Evolutionary conservation across 2,888 invertebrate species (phyloP).

Genomic region (Diaphora mendica): DNA sequence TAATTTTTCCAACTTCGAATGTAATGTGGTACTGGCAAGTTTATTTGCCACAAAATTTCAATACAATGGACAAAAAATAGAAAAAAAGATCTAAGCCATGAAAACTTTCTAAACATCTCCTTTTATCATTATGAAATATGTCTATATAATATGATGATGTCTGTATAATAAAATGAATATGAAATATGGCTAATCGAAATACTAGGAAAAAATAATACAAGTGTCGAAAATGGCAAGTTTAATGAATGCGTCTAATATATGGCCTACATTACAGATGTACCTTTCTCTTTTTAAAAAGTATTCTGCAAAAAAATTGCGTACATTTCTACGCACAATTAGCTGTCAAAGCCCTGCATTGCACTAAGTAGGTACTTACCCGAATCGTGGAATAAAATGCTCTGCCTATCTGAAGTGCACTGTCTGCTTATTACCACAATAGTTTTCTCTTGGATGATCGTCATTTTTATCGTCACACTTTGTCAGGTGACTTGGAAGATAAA

Average conservation of each 20-base stretch:
- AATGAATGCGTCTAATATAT: not conserved
- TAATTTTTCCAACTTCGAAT: not conserved
- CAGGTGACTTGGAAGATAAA: no score
- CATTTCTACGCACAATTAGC: not conserved
- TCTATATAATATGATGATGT: no score
- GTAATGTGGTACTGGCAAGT: not conserved
- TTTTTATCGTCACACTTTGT: no score
- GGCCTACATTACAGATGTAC: not conserved
- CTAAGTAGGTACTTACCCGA: not conserved
- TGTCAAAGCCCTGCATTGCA: not conserved
- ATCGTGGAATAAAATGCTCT: no score
- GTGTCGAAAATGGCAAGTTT: not conserved
- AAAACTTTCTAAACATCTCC: not conserved
- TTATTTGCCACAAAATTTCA: not conserved
- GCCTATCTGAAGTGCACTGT: no score
- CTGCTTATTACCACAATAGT: no score
- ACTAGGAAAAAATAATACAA: not conserved
- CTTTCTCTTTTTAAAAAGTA: not conserved
- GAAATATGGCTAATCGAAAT: not conserved
- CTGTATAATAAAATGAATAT: no score
- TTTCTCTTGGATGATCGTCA: no score
- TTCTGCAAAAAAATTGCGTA: not conserved
- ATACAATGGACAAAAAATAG: not conserved
- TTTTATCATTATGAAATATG: not conserved
- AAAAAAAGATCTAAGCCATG: not conserved